Evolutionary conservation across 2,888 invertebrate genomes (phyloP).

Genomic region (Crepidodera aurea): DNA sequence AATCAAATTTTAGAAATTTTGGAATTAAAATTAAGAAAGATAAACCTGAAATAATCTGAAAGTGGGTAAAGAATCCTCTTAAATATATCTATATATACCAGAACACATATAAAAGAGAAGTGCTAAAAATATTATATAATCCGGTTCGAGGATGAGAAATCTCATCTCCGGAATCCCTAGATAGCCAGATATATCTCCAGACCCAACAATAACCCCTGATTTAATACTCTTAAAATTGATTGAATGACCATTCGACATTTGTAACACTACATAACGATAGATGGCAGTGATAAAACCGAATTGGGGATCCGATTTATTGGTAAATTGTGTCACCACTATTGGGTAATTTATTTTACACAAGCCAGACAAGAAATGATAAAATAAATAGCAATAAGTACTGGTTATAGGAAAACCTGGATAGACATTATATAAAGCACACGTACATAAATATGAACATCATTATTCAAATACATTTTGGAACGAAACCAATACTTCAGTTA

Average conservation of each 20-base stretch:
- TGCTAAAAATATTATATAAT: constrained; percentile 14
- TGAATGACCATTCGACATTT: constrained; percentile 20
- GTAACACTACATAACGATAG: constrained; percentile 21
- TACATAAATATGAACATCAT: no score
- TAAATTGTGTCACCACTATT: constrained; percentile 2
- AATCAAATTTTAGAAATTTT: no score
- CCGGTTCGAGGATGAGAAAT: constrained; percentile 2
- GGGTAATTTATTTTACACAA: neutral
- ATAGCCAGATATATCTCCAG: neutral
- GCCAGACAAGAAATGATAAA: neutral
- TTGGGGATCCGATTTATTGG: constrained; percentile 11
- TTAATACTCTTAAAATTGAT: constrained; percentile 16
- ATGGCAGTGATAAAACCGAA: constrained; percentile 17
- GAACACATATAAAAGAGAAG: constrained; percentile 5
- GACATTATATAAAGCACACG: no score
- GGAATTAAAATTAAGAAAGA: no score
- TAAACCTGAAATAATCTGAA: no score
- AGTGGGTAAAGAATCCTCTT: no score
- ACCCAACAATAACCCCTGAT: constrained; percentile 18
- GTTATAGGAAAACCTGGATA: neutral
- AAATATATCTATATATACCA: neutral
- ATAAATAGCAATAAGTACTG: neutral
- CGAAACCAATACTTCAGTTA: no score
- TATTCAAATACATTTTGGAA: no score
- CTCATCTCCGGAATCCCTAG: constrained; percentile 10